phyloP scores from a whole-genome alignment of 23 tunicate genomes.

The Botrylloides violaceus region DNA sequence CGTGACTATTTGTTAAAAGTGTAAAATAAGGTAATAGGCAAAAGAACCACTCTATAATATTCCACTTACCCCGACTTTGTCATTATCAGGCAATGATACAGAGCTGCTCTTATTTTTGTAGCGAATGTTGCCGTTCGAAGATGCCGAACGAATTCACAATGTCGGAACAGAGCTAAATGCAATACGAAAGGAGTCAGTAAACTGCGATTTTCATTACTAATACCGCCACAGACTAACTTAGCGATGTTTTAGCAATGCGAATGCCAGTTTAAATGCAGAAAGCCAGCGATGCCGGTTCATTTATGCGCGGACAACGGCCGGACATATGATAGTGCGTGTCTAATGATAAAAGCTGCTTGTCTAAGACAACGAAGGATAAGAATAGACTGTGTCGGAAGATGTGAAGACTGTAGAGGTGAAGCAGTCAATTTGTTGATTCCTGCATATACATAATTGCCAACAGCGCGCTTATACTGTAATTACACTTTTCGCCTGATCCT shows the following conservation, averaged over 20 bases:
- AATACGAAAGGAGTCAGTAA: slow-evolving; percentile 6
- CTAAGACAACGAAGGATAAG: slow-evolving; percentile 1
- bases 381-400: slow-evolving; percentile 14
- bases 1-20: no score
- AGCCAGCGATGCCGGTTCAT: neutral
- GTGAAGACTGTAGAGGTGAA: slow-evolving; percentile 11
- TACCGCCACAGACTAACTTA: no score
- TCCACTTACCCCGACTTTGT: no score
- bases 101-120: no score
- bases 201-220: no score
- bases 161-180: slow-evolving; percentile 12
- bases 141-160: neutral
- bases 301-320: slow-evolving; percentile 3
- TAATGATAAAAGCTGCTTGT: neutral
- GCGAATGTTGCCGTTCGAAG: neutral
- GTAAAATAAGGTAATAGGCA: no score
- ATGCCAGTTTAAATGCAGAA: neutral
- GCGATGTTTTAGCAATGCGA: slow-evolving; percentile 19
- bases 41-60: no score
- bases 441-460: no score
- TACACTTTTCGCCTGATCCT: no score
- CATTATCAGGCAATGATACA: no score
- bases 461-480: no score
- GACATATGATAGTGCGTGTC: neutral
- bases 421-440: no score